phyloP scores from a whole-genome alignment of 2,888 invertebrate genomes.

The Bellardia bayeri region DNA sequence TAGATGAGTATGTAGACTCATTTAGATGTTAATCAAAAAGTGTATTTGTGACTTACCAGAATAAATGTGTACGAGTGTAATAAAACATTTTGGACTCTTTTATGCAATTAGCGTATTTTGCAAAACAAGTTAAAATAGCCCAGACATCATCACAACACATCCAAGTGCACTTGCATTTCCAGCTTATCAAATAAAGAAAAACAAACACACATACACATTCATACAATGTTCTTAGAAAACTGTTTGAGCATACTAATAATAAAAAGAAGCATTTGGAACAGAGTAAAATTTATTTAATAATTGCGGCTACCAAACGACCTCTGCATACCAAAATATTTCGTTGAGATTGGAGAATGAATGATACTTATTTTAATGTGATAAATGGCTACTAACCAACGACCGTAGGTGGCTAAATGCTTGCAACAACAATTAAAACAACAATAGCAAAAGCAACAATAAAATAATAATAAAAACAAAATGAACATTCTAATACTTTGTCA shows the following conservation, averaged over 20 bases:
- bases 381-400: slow-evolving; percentile 70
- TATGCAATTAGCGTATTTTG: slow-evolving; percentile 70
- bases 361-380: slow-evolving; percentile 67
- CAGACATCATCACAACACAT: slow-evolving; percentile 31
- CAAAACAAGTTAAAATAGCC: slow-evolving; percentile 58
- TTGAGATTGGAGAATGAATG: slow-evolving; percentile 70
- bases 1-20: slow-evolving; percentile 62
- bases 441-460: slow-evolving; percentile 21
- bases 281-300: slow-evolving; percentile 70
- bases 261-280: slow-evolving; percentile 42
- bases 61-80: slow-evolving; percentile 47
- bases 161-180: slow-evolving; percentile 66
- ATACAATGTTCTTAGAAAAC: slow-evolving; percentile 70
- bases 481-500: slow-evolving; percentile 69
- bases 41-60: slow-evolving; percentile 49
- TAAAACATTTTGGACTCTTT: slow-evolving; percentile 70
- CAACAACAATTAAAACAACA: slow-evolving; percentile 32
- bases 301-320: slow-evolving; percentile 71
- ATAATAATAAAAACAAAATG: not conserved
- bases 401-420: slow-evolving; percentile 72
- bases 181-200: slow-evolving; percentile 41
- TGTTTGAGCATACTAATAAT: slow-evolving; percentile 68
- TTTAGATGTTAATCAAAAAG: slow-evolving; percentile 68
- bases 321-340: slow-evolving; percentile 72
- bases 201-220: slow-evolving; percentile 11